Percentiles rank a stretch among this genome's conserved stretches.
These are phyloP conservation scores for Toxotes jaculatrix DNA, from an alignment of 2,113 vertebrate species.

Conservation along the genomic window DNA sequence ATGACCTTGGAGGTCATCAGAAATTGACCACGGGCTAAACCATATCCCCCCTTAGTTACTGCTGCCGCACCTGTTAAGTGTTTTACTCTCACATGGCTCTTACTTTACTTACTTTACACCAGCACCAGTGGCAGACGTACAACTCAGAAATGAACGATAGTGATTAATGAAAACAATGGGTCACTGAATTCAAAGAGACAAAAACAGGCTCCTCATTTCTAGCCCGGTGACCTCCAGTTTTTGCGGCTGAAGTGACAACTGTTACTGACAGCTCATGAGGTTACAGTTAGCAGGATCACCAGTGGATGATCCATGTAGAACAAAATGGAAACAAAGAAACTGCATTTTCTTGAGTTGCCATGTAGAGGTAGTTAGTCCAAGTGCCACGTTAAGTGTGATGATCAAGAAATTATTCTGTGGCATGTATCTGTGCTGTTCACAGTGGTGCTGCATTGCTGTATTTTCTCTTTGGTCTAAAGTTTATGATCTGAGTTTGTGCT, in stretches of 20 bases:
- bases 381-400: not conserved
- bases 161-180: not conserved
- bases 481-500: not conserved
- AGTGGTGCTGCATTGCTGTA: too few species aligned
- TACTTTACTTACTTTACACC: not conserved
- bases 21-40: not conserved
- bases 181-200: not conserved
- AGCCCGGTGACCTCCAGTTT: too few species aligned
- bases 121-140: not conserved
- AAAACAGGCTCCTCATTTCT: not conserved
- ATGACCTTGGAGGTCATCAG: slow-evolving; percentile 11
- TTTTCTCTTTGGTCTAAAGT: not conserved
- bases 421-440: too few species aligned
- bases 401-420: too few species aligned
- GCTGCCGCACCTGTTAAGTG: slow-evolving; percentile 2
- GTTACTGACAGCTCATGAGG: not conserved
- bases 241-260: not conserved
- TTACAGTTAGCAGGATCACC: not conserved
- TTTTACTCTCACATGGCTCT: not conserved
- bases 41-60: not conserved
- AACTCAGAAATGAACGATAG: not conserved
- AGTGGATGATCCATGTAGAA: not conserved
- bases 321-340: not conserved
- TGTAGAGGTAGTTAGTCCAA: not conserved
- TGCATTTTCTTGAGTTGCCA: not conserved